Base-by-base conservation (phyloP, 2,113 vertebrate species). In the Raja brachyura region DNA sequence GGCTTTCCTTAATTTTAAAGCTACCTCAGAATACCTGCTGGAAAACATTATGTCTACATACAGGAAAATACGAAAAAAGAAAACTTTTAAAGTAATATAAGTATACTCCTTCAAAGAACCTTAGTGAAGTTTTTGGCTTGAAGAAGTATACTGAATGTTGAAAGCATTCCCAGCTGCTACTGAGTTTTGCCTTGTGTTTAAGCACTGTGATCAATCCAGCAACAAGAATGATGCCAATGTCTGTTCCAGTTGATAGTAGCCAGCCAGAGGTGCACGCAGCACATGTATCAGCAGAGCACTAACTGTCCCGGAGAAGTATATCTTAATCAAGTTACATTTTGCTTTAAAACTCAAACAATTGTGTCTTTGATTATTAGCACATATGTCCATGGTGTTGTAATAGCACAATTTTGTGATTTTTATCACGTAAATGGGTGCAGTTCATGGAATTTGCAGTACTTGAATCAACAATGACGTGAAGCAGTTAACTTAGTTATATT, bases 111-210 rank as follows among this genome's bases (percentile, higher is more conserved):
- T 61, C 56, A 61, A 86, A 86, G 83, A 85, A 86, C 25, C 83
- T 63, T 31, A 10, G 28, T 86, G 28, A 31, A 61, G 28, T 28
- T 86, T 86, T 86, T 31, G 83, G 83, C 56, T 86, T 85, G n/a
- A n/a, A n/a, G n/a, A n/a, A n/a, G n/a, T n/a, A n/a, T n/a, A n/a
- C n/a, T n/a, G n/a, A n/a, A n/a, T 86, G 54, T 86, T 86, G 28
- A 61, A 61, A 63, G 83, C 25, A 63, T 86, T 63, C 59, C 83
- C 83, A 86, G 83, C 83, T 85, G 81, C 25, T 59, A 22, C 22
- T 85, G 81, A 85, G 28, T 86, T 86, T 86, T 86, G 54, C 28
- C 48, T 83, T 83, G 48, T 56, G 20, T 83, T 56, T 83, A 83
- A 83, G 79, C 79, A 81, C 28, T 86, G 83, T 63, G 56, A 63